Percentiles rank a stretch among this genome's conserved stretches.
Conservation (phyloP, 2,797 vertebrate species). For the Manis crassicaudata region DNA sequence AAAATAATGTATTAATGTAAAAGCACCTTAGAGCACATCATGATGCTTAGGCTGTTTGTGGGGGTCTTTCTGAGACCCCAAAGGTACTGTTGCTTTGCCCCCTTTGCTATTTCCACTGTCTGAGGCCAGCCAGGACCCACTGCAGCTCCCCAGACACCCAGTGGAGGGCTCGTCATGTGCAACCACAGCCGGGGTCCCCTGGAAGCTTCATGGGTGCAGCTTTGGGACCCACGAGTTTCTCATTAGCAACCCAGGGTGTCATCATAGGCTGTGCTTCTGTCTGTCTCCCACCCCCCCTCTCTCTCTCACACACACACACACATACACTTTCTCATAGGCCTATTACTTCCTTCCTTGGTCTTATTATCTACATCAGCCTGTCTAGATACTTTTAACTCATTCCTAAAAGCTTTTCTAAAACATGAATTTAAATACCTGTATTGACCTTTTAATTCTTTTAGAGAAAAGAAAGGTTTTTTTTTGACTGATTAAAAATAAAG, state of each 20-base stretch:
- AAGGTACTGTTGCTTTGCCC: not conserved
- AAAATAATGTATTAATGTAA: not conserved
- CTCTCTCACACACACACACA: too few relatives aligned
- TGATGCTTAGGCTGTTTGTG: not conserved
- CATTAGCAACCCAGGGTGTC: too few relatives aligned
- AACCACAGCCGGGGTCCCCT: too few relatives aligned
- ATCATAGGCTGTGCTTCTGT: too few relatives aligned
- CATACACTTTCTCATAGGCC: rapidly evolving
- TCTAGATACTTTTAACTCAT: not conserved
- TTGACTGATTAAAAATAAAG: not conserved
- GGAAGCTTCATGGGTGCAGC: too few relatives aligned
- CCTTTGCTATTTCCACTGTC: not conserved
- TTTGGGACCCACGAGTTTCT: too few relatives aligned
- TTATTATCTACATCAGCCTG: not conserved
- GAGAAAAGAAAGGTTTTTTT: not conserved
- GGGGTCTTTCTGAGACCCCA: not conserved
- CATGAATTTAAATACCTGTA: not conserved
- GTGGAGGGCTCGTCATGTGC: too few relatives aligned
- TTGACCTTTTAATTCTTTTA: not conserved
- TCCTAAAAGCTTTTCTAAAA: not conserved
- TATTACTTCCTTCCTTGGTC: too few relatives aligned
- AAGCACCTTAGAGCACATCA: not conserved
- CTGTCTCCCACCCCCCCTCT: too few relatives aligned
- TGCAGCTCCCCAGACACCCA: too few relatives aligned
- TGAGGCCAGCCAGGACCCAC: too few relatives aligned